Percentiles rank a stretch among this genome's conserved stretches.
Evolutionary conservation across 2,113 vertebrate species (phyloP).

Genomic region (Sylvietta virens): DNA sequence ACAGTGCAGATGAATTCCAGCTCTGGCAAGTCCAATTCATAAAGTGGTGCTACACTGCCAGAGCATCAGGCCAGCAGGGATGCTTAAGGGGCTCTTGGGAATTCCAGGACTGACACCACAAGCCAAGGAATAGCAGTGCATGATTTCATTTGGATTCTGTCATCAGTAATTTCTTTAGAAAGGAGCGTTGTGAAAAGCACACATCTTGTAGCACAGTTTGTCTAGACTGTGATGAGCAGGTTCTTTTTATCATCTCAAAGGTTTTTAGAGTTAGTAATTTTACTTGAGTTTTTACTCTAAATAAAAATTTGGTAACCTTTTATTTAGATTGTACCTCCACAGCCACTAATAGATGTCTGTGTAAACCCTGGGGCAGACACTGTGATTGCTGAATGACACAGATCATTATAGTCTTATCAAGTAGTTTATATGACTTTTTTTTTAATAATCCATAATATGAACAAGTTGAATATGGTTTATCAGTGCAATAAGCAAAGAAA

Average conservation of each 20-base stretch:
- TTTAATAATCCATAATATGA: background rate
- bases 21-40: background rate
- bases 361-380: background rate
- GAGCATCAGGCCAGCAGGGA: background rate
- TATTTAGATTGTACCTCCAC: background rate
- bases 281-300: background rate
- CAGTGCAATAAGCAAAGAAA: background rate
- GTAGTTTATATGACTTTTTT: background rate
- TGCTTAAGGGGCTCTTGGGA: background rate
- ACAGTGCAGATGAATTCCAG: background rate
- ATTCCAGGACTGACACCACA: background rate
- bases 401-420: background rate
- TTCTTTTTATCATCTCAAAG: background rate
- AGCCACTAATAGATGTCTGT: background rate
- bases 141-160: background rate
- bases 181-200: background rate
- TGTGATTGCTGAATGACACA: background rate
- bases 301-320: background rate
- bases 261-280: background rate
- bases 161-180: background rate
- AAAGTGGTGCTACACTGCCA: background rate
- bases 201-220: background rate
- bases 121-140: background rate
- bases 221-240: background rate
- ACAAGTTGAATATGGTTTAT: background rate